Conservation (phyloP, 2,888 invertebrate species). For the Hirtodrosophila alboralis region DNA sequence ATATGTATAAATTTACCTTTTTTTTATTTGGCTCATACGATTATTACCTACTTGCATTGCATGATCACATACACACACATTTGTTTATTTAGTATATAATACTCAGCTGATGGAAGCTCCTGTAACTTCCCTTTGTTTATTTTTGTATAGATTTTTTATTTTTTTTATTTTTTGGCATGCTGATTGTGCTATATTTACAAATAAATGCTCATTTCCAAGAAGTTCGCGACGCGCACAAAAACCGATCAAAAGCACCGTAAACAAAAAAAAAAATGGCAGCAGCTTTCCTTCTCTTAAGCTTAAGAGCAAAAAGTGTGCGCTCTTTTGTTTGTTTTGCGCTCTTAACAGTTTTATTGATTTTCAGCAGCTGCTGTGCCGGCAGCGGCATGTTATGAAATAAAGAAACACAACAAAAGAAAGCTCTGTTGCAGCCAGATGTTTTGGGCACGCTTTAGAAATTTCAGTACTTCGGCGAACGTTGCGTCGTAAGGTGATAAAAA, state of each 20-base stretch:
- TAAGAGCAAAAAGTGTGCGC: conserved; percentile 7
- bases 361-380: conserved; percentile 29
- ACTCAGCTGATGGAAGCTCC: background rate
- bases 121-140: conserved; percentile 28
- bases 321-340: conserved; percentile 15
- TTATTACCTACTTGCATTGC: background rate
- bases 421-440: conserved; percentile 36
- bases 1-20: too few species aligned
- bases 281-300: conserved; percentile 27
- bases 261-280: conserved; percentile 18
- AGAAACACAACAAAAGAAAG: conserved; percentile 40
- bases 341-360: conserved; percentile 59
- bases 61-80: conserved; percentile 1
- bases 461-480: conserved; percentile 56
- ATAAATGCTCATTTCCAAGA: conserved; percentile 32
- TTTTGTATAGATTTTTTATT: conserved; percentile 3
- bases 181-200: background rate
- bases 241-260: conserved; percentile 42
- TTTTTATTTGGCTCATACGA: background rate
- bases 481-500: conserved; percentile 35
- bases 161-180: background rate
- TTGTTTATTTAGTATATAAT: too few species aligned
- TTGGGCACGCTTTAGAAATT: conserved; percentile 13
- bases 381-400: conserved; percentile 12
- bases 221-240: conserved; percentile 12